Conservation (phyloP, 1,140 invertebrate species). For the Diorhabda elongata region DNA sequence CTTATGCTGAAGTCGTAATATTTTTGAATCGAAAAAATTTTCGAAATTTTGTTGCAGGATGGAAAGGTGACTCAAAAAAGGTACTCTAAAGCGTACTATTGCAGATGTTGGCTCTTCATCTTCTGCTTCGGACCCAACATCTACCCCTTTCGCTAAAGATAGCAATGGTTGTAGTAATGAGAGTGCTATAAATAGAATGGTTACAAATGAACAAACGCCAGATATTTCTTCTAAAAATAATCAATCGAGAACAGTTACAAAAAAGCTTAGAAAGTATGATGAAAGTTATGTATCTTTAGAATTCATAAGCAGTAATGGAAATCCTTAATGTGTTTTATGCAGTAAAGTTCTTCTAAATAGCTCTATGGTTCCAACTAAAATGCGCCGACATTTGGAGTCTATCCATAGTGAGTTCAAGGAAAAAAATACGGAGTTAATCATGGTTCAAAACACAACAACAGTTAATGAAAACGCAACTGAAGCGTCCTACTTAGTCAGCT, state of each 20-base stretch:
- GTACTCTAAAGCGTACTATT: too few species aligned
- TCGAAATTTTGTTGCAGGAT: background rate
- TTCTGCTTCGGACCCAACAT: background rate
- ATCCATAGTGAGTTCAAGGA: slow-evolving; percentile 13
- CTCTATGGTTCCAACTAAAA: slow-evolving; percentile 20
- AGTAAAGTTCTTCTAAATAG: slow-evolving; percentile 22
- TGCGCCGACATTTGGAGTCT: slow-evolving; percentile 9
- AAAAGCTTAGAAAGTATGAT: slow-evolving; percentile 4
- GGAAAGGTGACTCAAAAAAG: background rate
- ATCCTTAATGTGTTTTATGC: slow-evolving; percentile 12
- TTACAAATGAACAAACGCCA: too few species aligned
- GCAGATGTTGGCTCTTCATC: background rate
- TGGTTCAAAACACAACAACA: slow-evolving; percentile 17
- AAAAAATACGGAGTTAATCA: slow-evolving; percentile 16
- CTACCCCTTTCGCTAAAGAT: background rate
- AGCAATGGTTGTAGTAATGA: background rate
- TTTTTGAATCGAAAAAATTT: background rate
- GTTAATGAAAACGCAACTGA: slow-evolving; percentile 25
- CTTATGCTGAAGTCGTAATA: too few species aligned
- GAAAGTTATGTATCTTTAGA: background rate
- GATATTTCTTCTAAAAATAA: background rate
- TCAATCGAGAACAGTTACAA: background rate
- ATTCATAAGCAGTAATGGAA: background rate
- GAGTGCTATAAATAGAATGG: too few species aligned
- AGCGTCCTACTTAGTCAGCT: slow-evolving; percentile 16